These are phyloP conservation scores for Helleia helle DNA, from an alignment of 2,888 invertebrate genomes.

Conservation along the genomic window DNA sequence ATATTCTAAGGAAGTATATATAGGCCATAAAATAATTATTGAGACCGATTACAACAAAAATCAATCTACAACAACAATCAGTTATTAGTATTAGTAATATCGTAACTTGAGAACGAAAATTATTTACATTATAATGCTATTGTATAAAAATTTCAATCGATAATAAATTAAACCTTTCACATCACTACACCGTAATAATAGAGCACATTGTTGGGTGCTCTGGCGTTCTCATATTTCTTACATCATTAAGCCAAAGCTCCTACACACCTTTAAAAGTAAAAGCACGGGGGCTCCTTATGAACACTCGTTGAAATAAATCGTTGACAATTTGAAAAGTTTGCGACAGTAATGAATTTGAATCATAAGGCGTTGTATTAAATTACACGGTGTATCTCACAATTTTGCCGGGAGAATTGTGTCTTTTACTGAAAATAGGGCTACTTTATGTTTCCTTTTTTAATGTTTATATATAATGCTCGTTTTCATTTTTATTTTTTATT, in stretches of 20 bases:
- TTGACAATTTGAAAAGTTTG: constrained; percentile 16
- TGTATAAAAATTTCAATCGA: neutral
- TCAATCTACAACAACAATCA: too few relatives aligned
- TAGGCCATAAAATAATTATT: too few relatives aligned
- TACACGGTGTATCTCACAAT: neutral
- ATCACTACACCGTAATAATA: constrained; percentile 28
- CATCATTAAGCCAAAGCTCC: constrained; percentile 45
- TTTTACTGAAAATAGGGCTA: neutral
- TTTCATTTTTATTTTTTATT: too few relatives aligned
- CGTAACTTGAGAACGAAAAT: too few relatives aligned
- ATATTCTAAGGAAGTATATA: too few relatives aligned
- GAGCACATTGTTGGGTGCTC: constrained; percentile 33
- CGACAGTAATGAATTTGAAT: constrained; percentile 1
- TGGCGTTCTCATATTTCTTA: constrained; percentile 51
- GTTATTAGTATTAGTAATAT: too few relatives aligned
- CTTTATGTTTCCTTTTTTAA: too few relatives aligned
- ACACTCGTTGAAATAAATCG: constrained; percentile 28
- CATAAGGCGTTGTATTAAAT: neutral
- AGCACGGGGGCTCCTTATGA: constrained; percentile 18
- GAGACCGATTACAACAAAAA: too few relatives aligned
- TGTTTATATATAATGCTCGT: too few relatives aligned
- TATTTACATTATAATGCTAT: too few relatives aligned
- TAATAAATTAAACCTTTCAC: constrained; percentile 7
- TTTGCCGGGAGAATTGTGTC: neutral
- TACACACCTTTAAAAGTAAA: constrained; percentile 23